Percentiles rank a stretch among this genome's conserved stretches.
phyloP scores from a whole-genome alignment of 2,888 invertebrate genomes.

The Boloria selene region DNA sequence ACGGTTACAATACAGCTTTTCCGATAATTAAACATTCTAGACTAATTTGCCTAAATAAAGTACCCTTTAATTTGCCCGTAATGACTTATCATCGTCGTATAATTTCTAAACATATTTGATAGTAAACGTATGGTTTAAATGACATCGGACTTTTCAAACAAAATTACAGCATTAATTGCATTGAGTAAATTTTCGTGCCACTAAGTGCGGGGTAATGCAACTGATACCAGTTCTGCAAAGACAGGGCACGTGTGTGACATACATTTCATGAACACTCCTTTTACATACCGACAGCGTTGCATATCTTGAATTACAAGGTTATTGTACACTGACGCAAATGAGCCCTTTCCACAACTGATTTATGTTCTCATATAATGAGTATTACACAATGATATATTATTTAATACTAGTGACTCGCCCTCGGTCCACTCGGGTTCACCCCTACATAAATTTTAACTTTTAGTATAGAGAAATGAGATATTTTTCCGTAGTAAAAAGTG shows the following conservation, averaged over 20 bases:
- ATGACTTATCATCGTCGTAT: no score
- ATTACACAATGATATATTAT: background rate
- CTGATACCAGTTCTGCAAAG: constrained; percentile 14
- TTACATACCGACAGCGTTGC: constrained; percentile 25
- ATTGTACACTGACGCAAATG: constrained; percentile 8
- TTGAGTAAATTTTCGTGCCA: constrained; percentile 15
- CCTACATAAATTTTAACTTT: no score
- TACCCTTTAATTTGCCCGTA: no score
- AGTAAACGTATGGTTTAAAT: background rate
- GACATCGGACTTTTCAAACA: background rate
- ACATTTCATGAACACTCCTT: constrained; percentile 28
- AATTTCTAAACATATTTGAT: background rate
- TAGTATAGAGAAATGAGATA: no score
- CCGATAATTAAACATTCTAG: no score
- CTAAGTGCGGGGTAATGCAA: constrained; percentile 7
- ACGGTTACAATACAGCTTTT: no score
- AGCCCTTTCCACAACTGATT: background rate
- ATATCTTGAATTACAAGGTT: constrained; percentile 14
- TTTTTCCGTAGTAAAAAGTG: no score
- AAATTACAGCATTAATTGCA: constrained; percentile 4
- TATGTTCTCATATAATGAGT: background rate
- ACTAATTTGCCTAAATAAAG: no score
- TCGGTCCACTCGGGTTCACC: no score
- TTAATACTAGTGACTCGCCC: no score
- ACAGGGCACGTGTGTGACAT: constrained; percentile 28